Evolutionary conservation across 2,113 vertebrate genomes (phyloP).

Genomic region (Dasyurus viverrinus): DNA sequence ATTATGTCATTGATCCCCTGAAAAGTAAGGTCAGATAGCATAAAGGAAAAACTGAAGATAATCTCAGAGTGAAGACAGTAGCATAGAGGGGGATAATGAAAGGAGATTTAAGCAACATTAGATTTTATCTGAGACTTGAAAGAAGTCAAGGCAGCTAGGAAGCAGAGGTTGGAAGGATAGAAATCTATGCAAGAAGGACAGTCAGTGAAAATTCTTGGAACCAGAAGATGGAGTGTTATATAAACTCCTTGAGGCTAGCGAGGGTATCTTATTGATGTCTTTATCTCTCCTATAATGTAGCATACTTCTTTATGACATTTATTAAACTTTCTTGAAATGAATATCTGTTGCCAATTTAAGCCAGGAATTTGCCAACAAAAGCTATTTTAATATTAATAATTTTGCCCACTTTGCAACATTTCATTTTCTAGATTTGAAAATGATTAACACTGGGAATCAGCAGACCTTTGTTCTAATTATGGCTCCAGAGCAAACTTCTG

Average conservation of each 20-base stretch:
- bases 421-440: not conserved
- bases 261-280: not conserved
- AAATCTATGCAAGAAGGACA: not conserved
- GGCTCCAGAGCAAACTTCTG: not conserved
- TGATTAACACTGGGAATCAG: not conserved
- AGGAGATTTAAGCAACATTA: not conserved
- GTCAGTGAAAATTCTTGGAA: not conserved
- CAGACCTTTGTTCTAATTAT: not conserved
- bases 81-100: not conserved
- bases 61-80: not conserved
- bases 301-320: not conserved
- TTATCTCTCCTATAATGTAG: not conserved
- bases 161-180: not conserved
- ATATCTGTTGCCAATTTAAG: not conserved
- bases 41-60: not conserved
- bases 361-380: not conserved
- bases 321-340: not conserved
- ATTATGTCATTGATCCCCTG: too few relatives aligned
- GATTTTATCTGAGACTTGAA: not conserved
- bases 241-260: not conserved
- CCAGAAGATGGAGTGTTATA: not conserved
- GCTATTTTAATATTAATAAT: not conserved
- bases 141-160: not conserved
- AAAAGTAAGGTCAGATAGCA: too few relatives aligned
- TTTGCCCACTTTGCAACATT: not conserved